Evolutionary conservation across 2,113 vertebrate genomes (phyloP).

Genomic region (Spizaetus ornatus): DNA sequence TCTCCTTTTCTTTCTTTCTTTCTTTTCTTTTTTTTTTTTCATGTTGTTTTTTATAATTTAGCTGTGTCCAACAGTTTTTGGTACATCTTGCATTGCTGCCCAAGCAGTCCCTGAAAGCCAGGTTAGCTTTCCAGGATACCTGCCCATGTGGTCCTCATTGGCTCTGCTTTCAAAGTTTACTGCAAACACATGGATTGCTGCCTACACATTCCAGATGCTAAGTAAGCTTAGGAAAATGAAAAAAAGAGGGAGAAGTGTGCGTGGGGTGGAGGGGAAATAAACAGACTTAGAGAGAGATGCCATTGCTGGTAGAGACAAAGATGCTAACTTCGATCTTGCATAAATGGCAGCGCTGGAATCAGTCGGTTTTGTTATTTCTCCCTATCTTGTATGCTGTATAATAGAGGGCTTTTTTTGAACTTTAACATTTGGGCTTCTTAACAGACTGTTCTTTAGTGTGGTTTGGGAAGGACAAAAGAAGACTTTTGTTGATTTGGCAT

Average conservation of each 20-base stretch:
- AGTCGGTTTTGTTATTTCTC: not conserved
- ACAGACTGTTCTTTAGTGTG: conserved; percentile 65
- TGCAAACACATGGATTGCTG: conserved; percentile 51
- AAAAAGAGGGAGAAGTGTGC: not conserved
- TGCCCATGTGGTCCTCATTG: conserved; percentile 47
- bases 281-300: not conserved
- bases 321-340: not conserved
- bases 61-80: not conserved
- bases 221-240: not conserved
- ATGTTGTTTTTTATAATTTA: not conserved
- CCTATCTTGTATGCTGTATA: not conserved
- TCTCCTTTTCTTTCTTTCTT: not conserved
- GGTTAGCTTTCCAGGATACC: not conserved
- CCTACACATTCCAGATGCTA: conserved; percentile 58
- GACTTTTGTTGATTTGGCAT: conserved; percentile 75
- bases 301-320: not conserved
- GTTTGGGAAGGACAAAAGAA: conserved; percentile 74
- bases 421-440: conserved; percentile 55
- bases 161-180: conserved; percentile 36
- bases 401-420: conserved; percentile 56
- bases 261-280: not conserved
- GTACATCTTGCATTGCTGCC: not conserved
- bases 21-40: no score
- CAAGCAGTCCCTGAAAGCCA: not conserved
- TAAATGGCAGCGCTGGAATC: not conserved